Evolutionary conservation across 2,797 vertebrate genomes (phyloP).

Genomic region (Taenioides sp.): DNA sequence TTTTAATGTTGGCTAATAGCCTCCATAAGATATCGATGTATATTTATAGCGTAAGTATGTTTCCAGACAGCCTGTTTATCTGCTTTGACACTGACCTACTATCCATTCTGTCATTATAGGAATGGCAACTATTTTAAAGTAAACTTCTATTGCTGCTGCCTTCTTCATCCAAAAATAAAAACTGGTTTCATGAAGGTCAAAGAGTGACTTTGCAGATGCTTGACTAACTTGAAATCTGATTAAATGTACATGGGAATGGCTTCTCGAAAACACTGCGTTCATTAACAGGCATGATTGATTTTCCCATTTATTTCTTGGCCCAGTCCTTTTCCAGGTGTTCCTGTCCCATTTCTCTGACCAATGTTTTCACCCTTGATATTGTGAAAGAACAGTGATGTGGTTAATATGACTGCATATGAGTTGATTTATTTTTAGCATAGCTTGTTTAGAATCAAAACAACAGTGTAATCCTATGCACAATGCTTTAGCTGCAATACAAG

Average conservation of each 20-base stretch:
- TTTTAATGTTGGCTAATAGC: not conserved
- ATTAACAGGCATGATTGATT: slow-evolving; percentile 47
- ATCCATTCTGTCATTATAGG: not conserved
- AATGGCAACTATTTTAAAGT: slow-evolving; percentile 59
- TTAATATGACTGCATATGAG: not conserved
- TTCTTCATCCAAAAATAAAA: slow-evolving; percentile 29
- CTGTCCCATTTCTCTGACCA: slow-evolving; percentile 27
- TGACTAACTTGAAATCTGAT: slow-evolving; percentile 41
- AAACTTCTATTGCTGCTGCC: slow-evolving; percentile 48
- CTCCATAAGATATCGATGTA: not conserved
- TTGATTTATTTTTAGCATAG: not conserved
- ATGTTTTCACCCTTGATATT: slow-evolving; percentile 8
- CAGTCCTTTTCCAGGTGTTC: slow-evolving; percentile 46
- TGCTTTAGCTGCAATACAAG: slow-evolving; percentile 35
- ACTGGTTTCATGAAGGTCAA: slow-evolving; percentile 73
- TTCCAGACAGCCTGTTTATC: not conserved
- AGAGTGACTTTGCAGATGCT: slow-evolving; percentile 76
- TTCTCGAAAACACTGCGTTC: slow-evolving; percentile 30
- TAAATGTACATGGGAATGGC: slow-evolving; percentile 17
- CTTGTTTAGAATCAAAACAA: not conserved
- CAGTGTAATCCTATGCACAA: not conserved
- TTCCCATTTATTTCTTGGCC: slow-evolving; percentile 35
- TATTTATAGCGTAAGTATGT: not conserved
- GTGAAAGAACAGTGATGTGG: not conserved
- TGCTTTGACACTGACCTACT: not conserved